Base-by-base conservation (phyloP, 2,797 vertebrate species). In the Epinephelus awoara region DNA sequence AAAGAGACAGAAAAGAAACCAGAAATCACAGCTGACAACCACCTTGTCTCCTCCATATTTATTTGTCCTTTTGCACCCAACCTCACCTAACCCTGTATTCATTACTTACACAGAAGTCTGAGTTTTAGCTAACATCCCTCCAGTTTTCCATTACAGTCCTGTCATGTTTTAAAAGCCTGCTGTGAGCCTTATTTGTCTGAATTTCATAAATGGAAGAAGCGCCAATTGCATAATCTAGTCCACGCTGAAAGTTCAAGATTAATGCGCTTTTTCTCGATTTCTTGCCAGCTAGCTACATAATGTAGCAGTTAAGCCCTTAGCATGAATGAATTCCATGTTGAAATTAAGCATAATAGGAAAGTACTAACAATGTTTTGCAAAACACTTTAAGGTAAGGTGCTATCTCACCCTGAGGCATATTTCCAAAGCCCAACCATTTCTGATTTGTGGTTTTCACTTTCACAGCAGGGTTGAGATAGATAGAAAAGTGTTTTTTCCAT, bases 231-330 rank as follows among this genome's bases (percentile, higher is more conserved):
- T n/a, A 7, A 63, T 23, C 46, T 56, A 23, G 44, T 49, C 57
- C 47, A 27, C 44, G 6, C 51, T 77, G 44, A 61, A 64, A 72
- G 58, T 52, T 69, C 52, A 80, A 67, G 27, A 58, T 77, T 73
- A 34, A 74, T 64, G 27, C 29, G 0, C 6, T 63, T 80, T 55
- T 46, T 54, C 13, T 58, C 9, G 50, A 6, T 47, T 11, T 67
- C 29, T 42, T 40, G 2, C 27, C 8, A 1, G n/a, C 17, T 55
- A 42, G 58, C 67, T 69, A 23, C 67, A 70, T 55, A 63, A 76
- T 73, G 64, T 73, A 50, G 25, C 2, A 19, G n/a, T 61, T 44
- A 38, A 69, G 72, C 44, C 44, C 38, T 34, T 47, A n/a, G 64
- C 55, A 34, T 49, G 54, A 75, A 63, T 67, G 19, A 9, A 77